These are phyloP conservation scores for human DNA, from an alignment of 2,113 vertebrate species.

Conservation along the genomic window GRCh38 chr12:75501-76000, in stretches of 20 bases:
- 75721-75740: not conserved
- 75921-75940: not conserved
- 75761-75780: not conserved
- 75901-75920: not conserved
- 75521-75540: conserved; percentile 11
- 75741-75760: not conserved
- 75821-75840: not conserved
- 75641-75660: not conserved
- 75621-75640: not conserved
- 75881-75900: not conserved
- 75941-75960: too few relatives aligned
- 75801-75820: not conserved
- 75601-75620: not conserved
- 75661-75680: not conserved
- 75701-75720: not conserved
- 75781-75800: not conserved
- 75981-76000: not conserved
- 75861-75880: not conserved
- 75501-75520: not conserved
- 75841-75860: not conserved
- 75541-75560: not conserved
- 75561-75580: not conserved
- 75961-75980: not conserved
- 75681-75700: not conserved
- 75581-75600: not conserved